phyloP scores from a whole-genome alignment of 2,113 vertebrate genomes.

The Ophthalmolycus amberensis region DNA sequence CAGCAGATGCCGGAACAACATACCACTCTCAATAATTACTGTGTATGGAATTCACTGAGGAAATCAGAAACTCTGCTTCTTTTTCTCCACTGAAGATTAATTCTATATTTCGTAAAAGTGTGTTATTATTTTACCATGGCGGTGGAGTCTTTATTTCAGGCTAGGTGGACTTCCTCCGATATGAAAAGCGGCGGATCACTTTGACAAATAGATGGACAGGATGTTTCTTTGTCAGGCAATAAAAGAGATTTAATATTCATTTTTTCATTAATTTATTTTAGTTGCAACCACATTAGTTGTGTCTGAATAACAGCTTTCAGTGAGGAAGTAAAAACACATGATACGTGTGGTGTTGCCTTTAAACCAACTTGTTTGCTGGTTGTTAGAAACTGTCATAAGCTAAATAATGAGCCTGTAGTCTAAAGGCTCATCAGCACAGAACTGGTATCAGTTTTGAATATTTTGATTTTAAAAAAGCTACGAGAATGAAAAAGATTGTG shows the following conservation, averaged over 20 bases:
- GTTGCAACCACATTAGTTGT: not conserved
- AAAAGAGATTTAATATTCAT: not conserved
- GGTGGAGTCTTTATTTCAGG: not conserved
- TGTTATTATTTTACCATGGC: too few relatives aligned
- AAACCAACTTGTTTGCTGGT: not conserved
- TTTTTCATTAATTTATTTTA: not conserved
- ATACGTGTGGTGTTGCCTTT: not conserved
- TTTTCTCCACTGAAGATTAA: not conserved
- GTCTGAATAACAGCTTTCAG: not conserved
- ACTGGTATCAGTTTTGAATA: not conserved
- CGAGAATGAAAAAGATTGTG: not conserved
- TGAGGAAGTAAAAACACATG: not conserved
- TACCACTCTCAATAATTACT: not conserved
- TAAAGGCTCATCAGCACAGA: not conserved
- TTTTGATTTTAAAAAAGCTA: not conserved
- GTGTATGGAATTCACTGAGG: not conserved
- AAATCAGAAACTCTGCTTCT: not conserved
- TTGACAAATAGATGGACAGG: not conserved
- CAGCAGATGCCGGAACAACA: not conserved
- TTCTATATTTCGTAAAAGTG: not conserved
- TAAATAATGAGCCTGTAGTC: too few relatives aligned
- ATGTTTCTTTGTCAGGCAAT: not conserved
- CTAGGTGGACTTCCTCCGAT: not conserved
- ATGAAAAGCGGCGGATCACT: not conserved
- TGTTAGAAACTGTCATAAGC: not conserved